These are phyloP conservation scores for Tragelaphus scriptus DNA, from an alignment of 2,113 vertebrate genomes.

Conservation along the genomic window DNA sequence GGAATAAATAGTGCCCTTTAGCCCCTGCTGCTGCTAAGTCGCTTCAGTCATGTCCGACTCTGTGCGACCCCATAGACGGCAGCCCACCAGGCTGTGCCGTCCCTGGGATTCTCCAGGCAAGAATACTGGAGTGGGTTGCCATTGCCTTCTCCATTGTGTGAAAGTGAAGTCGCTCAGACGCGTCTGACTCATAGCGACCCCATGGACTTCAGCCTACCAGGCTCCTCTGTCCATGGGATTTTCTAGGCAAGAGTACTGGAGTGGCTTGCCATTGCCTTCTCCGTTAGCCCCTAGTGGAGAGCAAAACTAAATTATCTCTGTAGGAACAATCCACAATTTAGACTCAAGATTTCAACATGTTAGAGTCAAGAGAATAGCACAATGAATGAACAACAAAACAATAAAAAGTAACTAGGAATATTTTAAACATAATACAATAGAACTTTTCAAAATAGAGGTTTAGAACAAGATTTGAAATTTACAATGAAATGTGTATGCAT, in stretches of 20 bases:
- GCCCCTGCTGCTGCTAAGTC: not conserved
- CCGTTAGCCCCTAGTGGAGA: not conserved
- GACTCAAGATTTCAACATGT: not conserved
- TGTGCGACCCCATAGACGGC: too few species aligned
- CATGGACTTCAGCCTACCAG: too few species aligned
- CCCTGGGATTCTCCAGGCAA: too few species aligned
- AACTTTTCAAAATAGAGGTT: not conserved
- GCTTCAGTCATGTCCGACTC: too few species aligned
- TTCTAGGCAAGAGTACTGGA: too few species aligned
- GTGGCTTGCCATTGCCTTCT: too few species aligned
- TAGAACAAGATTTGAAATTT: not conserved
- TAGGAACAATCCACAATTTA: not conserved
- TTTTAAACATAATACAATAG: not conserved
- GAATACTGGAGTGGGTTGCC: too few species aligned
- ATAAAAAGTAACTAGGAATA: not conserved
- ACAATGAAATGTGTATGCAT: not conserved
- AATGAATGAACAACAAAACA: not conserved
- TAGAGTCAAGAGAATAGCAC: not conserved
- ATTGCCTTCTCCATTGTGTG: too few species aligned
- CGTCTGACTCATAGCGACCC: too few species aligned
- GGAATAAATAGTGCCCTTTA: not conserved
- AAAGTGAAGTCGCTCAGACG: too few species aligned
- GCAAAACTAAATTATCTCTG: not conserved
- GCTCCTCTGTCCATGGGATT: too few species aligned
- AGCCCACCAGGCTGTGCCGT: too few species aligned